Percentiles rank a stretch among this genome's conserved stretches.
Evolutionary conservation across 2,888 invertebrate genomes (phyloP).

Genomic region (Phortica okadai): DNA sequence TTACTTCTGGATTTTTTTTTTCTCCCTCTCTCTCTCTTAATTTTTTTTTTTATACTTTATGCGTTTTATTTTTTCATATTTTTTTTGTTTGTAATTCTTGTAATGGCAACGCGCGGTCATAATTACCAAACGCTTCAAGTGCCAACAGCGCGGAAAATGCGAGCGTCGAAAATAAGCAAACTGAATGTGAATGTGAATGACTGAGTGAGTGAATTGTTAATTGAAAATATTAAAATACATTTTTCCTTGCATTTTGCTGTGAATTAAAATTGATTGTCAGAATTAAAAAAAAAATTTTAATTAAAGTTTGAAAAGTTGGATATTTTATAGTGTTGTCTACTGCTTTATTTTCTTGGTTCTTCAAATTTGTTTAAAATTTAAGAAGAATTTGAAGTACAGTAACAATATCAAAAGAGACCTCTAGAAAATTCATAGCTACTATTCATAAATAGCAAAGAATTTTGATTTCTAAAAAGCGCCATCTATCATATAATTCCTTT

Average conservation of each 20-base stretch:
- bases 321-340: no score
- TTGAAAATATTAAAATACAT: background rate
- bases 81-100: background rate
- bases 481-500: no score
- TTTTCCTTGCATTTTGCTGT: background rate
- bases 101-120: background rate
- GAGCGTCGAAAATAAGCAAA: background rate
- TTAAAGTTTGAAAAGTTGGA: no score
- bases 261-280: background rate
- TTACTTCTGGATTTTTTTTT: constrained; percentile 2
- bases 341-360: no score
- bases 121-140: background rate
- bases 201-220: background rate
- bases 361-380: no score
- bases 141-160: background rate
- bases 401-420: no score
- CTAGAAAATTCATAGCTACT: no score
- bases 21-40: background rate
- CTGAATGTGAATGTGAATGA: background rate
- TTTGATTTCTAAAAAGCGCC: no score
- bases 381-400: no score
- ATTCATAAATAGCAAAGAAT: no score
- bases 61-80: background rate
- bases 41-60: background rate
- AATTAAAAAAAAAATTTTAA: background rate